Evolutionary conservation across 2,888 invertebrate genomes (phyloP), one percentile per base, ranked within the genome.

Genomic region (Bombyx huttoni): DNA sequence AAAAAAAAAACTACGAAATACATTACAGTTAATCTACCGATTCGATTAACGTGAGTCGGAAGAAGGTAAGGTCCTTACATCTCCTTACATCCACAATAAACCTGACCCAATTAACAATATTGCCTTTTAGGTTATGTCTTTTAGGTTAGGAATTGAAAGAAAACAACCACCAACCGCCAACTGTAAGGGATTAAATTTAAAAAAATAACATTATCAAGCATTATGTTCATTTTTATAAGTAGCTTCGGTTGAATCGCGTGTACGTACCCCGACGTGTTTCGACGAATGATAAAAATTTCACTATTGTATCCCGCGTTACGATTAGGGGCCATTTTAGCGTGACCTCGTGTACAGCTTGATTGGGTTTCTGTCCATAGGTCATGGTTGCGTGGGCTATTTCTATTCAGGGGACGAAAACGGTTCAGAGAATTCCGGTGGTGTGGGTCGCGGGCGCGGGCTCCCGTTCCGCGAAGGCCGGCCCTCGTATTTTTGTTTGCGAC

Each of bases 391-490:
- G 13, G 48, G 34, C 12, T n/a, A 12, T 48, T 34, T 47, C 13
- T 14, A 14, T 62, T 62, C 63, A 60, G 56, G 54, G 59, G 52
- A 56, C 58, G 62, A 58, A 54, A 57, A 62, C 59, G 54, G 56
- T 56, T 60, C 66, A 64, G 24, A 58, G 68, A 69, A 68, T 49
- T 53, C 50, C 33, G 55, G 46, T 50, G 49, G 53, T 40, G 48
- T 52, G 56, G 54, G 48, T 52, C 56, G 35, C 51, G 53, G 54
- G 54, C 59, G 58, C 62, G 54, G 61, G 54, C 51, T 71, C 71
- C 70, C 60, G 57, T 71, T 71, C 70, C 60, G 57, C 58, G 70
- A 71, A 70, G 52, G 50, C 57, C 55, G 52, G 55, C 62, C 54
- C 52, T 51, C 40, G 12, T 58, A 53, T 55, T 57, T 24, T 53